Conservation (phyloP, 2,888 invertebrate genomes). For the Himalopsyche anomala region DNA sequence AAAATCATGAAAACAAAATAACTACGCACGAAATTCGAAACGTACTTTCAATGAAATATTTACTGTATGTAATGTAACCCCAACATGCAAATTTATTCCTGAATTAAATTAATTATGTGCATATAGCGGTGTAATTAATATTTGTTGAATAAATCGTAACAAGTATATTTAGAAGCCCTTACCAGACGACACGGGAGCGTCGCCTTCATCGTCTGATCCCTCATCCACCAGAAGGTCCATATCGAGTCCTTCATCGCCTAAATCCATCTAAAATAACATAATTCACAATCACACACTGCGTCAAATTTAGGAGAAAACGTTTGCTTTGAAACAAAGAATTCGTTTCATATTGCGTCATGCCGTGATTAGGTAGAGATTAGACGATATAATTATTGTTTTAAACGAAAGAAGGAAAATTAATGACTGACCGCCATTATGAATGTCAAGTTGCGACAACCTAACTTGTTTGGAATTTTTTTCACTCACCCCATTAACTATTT, state of each 20-base stretch:
- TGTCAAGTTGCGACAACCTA: slow-evolving; percentile 72
- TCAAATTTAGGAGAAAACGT: slow-evolving; percentile 27
- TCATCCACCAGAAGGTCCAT: slow-evolving; percentile 86
- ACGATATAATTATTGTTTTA: slow-evolving; percentile 23
- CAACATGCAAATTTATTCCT: slow-evolving; percentile 26
- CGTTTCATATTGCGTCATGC: not conserved
- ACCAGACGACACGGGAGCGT: slow-evolving; percentile 78
- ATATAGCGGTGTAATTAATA: not conserved
- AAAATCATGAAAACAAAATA: too few species aligned
- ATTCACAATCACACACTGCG: slow-evolving; percentile 42
- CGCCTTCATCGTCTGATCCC: slow-evolving; percentile 85
- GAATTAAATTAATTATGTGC: slow-evolving; percentile 20
- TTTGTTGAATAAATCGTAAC: not conserved
- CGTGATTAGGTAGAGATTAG: not conserved
- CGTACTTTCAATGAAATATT: not conserved
- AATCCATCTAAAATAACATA: slow-evolving; percentile 60
- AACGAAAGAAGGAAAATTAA: slow-evolving; percentile 49
- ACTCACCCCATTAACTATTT: slow-evolving; percentile 71
- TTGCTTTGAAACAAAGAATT: not conserved
- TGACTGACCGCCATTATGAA: slow-evolving; percentile 77
- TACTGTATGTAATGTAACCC: slow-evolving; percentile 1
- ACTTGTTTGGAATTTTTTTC: slow-evolving; percentile 76
- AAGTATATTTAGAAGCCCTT: slow-evolving; percentile 13
- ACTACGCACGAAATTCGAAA: too few species aligned
- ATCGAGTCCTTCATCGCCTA: slow-evolving; percentile 76